These are phyloP conservation scores for Microcebus ravelobensis DNA, from an alignment of 2,113 vertebrate species.

Conservation along the genomic window DNA sequence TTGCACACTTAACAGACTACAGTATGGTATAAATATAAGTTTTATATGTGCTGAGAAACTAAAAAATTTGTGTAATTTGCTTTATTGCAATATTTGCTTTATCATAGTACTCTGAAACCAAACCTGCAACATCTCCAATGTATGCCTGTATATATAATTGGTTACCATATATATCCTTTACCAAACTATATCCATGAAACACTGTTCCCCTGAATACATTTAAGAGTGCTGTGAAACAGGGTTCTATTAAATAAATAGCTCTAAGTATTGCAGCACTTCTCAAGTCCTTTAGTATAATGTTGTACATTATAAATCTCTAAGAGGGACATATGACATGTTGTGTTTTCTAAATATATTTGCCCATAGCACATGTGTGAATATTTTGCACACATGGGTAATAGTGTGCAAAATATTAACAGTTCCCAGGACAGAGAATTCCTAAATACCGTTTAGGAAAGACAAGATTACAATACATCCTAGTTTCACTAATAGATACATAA, in stretches of 20 bases:
- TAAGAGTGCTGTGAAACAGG: neutral
- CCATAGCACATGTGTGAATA: neutral
- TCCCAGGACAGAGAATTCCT: neutral
- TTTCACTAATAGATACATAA: conserved; percentile 4
- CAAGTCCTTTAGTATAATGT: conserved; percentile 1
- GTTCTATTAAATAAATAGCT: neutral
- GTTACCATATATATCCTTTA: neutral
- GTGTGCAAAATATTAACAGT: conserved; percentile 18
- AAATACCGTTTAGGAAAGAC: neutral
- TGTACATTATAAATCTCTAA: conserved; percentile 13
- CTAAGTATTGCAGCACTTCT: neutral
- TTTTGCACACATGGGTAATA: neutral
- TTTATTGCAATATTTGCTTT: neutral
- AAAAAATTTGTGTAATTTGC: neutral
- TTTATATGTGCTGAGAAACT: neutral
- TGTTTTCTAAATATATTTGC: conserved; percentile 39
- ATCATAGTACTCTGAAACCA: neutral
- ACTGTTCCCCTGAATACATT: neutral
- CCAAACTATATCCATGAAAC: conserved; percentile 19
- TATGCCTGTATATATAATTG: neutral
- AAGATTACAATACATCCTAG: neutral
- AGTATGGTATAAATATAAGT: neutral
- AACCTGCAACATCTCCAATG: neutral
- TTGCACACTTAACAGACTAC: neutral
- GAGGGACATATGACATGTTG: neutral